phyloP scores from a whole-genome alignment of 2,888 invertebrate genomes.

The Nomada lathburiana region DNA sequence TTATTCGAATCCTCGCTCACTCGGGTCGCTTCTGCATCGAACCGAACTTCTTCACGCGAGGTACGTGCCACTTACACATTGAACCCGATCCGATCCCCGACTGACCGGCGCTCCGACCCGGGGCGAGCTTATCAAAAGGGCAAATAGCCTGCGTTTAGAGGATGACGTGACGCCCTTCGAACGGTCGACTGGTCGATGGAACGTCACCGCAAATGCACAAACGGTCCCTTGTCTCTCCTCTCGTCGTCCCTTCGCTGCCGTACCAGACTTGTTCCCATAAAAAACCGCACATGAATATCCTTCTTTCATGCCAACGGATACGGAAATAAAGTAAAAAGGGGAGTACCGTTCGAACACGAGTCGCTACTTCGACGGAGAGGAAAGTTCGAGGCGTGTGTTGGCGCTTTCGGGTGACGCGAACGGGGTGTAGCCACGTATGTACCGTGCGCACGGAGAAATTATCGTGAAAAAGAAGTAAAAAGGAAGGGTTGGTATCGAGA shows the following conservation, averaged over 20 bases:
- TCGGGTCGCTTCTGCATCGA: not conserved
- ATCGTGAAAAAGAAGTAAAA: constrained; percentile 1
- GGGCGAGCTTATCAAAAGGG: constrained; percentile 57
- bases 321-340: constrained; percentile 66
- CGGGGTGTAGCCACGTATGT: not conserved
- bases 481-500: not conserved
- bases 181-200: constrained; percentile 27
- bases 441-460: not conserved
- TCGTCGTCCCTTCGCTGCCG: constrained; percentile 55
- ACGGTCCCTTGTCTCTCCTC: constrained; percentile 66
- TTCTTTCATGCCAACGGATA: constrained; percentile 69
- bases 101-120: not conserved
- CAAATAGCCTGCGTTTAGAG: constrained; percentile 59
- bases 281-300: constrained; percentile 71
- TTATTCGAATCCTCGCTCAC: not conserved
- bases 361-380: constrained; percentile 26
- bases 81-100: not conserved
- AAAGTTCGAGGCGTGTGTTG: constrained; percentile 24
- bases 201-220: constrained; percentile 60
- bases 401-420: constrained; percentile 20
- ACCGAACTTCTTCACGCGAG: no score
- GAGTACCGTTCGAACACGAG: constrained; percentile 42
- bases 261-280: constrained; percentile 45
- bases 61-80: no score
- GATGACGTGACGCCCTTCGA: constrained; percentile 51